phyloP scores from a whole-genome alignment of 2,888 invertebrate species.

The Cheilosia impressa region DNA sequence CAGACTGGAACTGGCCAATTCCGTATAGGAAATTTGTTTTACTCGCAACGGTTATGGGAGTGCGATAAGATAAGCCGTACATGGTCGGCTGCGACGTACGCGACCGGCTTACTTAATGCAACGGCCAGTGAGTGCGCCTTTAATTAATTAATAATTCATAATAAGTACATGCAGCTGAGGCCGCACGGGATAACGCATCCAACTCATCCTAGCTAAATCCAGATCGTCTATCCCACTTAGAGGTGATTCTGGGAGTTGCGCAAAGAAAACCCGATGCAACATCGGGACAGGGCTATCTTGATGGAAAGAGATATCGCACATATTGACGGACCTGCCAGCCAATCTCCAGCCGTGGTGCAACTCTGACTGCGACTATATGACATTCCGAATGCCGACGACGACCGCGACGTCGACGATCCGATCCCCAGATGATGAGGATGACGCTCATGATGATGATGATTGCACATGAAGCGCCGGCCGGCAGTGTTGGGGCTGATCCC shows the following conservation, averaged over 20 bases:
- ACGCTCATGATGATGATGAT: slow-evolving; percentile 59
- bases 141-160: slow-evolving; percentile 76
- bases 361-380: slow-evolving; percentile 60
- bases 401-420: no score
- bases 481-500: slow-evolving; percentile 56
- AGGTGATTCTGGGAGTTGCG: slow-evolving; percentile 27
- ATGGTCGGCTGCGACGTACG: slow-evolving; percentile 62
- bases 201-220: slow-evolving; percentile 66
- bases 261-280: slow-evolving; percentile 45
- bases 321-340: slow-evolving; percentile 64
- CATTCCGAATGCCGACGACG: slow-evolving; percentile 35
- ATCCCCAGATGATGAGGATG: slow-evolving; percentile 65
- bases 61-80: slow-evolving; percentile 75
- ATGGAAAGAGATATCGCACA: slow-evolving; percentile 73
- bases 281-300: slow-evolving; percentile 53
- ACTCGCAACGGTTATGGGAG: slow-evolving; percentile 75
- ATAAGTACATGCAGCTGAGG: slow-evolving; percentile 61
- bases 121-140: slow-evolving; percentile 66
- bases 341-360: slow-evolving; percentile 66
- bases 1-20: slow-evolving; percentile 64
- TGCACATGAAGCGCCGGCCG: slow-evolving; percentile 67
- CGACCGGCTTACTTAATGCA: slow-evolving; percentile 51
- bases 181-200: slow-evolving; percentile 54
- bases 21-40: slow-evolving; percentile 75
- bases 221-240: slow-evolving; percentile 44